A percentile compares a stretch with the other conserved stretches of the same genome.
Evolutionary conservation across 92 coral and sea anemone genomes (phyloP).

Genomic region (Chrysogorgia sp.): DNA sequence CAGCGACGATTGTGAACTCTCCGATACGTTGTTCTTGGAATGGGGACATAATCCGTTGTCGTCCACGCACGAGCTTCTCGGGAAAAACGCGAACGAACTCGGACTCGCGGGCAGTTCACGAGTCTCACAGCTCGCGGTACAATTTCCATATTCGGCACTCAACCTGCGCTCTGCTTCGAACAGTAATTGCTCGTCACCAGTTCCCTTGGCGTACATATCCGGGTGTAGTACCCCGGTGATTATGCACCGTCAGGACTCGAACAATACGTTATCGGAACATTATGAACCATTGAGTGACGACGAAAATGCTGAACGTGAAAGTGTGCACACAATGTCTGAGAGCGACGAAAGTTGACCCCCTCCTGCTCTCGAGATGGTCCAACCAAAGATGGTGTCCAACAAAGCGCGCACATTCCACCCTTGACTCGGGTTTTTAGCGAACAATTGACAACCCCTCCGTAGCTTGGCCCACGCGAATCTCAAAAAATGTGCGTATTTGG

Average conservation of each 20-base stretch:
- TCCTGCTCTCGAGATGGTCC: neutral
- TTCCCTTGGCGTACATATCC: conserved; percentile 63
- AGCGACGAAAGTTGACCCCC: conserved; percentile 6
- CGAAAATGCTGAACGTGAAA: conserved; percentile 54
- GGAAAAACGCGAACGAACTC: neutral
- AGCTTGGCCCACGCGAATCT: too few species aligned
- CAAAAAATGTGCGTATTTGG: too few species aligned
- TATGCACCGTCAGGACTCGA: conserved; percentile 78
- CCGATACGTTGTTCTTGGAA: neutral
- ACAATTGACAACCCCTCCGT: too few species aligned
- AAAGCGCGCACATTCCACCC: too few species aligned
- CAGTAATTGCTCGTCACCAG: conserved; percentile 96
- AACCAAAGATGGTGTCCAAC: neutral
- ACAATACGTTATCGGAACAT: conserved; percentile 82
- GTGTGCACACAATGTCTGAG: neutral
- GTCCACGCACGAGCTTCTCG: neutral
- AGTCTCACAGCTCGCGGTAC: conserved; percentile 55
- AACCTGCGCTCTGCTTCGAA: conserved; percentile 87
- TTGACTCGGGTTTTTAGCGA: too few species aligned
- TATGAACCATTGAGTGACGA: conserved; percentile 98
- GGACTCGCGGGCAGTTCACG: conserved; percentile 46
- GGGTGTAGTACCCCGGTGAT: conserved; percentile 66
- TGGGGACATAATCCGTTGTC: neutral
- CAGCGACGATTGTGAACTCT: conserved; percentile 30
- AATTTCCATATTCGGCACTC: conserved; percentile 87